Conservation (phyloP, 2,113 vertebrate genomes). For the Platichthys stellatus region DNA sequence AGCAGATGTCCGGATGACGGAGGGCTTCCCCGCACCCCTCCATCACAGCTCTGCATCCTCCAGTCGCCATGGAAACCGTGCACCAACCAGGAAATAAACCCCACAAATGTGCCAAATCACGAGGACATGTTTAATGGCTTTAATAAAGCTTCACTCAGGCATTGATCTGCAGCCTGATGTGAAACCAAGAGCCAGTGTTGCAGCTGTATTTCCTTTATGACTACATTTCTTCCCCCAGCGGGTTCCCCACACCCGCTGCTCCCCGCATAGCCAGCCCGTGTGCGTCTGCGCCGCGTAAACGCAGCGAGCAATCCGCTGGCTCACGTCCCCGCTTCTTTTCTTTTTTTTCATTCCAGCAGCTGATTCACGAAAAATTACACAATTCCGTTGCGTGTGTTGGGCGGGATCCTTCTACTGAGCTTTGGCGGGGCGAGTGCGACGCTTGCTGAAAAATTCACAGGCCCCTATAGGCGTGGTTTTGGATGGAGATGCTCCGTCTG, state of each 20-base stretch:
- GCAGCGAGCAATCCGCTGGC: slow-evolving; percentile 43
- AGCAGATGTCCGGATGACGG: slow-evolving; percentile 67
- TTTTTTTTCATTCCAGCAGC: slow-evolving; percentile 38
- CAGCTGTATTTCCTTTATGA: not conserved
- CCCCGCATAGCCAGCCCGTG: slow-evolving; percentile 45
- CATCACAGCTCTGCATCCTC: slow-evolving; percentile 45
- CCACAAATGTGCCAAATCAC: not conserved
- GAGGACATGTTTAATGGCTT: not conserved
- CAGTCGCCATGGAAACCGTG: slow-evolving; percentile 67
- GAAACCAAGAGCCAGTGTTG: not conserved
- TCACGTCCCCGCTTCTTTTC: slow-evolving; percentile 37
- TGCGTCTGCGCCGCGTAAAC: slow-evolving; percentile 62
- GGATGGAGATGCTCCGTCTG: slow-evolving; percentile 74
- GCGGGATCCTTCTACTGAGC: slow-evolving; percentile 35
- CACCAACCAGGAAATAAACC: slow-evolving; percentile 43
- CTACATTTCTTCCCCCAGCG: not conserved
- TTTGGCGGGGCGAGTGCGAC: slow-evolving; percentile 15
- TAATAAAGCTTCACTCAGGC: too few relatives aligned
- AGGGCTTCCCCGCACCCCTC: slow-evolving; percentile 67
- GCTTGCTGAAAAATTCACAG: slow-evolving; percentile 47
- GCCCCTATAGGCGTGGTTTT: slow-evolving; percentile 73
- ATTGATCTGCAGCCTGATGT: too few relatives aligned
- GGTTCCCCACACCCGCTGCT: slow-evolving; percentile 37
- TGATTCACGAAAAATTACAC: slow-evolving; percentile 57
- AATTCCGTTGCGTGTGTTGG: slow-evolving; percentile 24